Base-by-base conservation (phyloP, 1,140 invertebrate genomes). In the Cepaea nemoralis region DNA sequence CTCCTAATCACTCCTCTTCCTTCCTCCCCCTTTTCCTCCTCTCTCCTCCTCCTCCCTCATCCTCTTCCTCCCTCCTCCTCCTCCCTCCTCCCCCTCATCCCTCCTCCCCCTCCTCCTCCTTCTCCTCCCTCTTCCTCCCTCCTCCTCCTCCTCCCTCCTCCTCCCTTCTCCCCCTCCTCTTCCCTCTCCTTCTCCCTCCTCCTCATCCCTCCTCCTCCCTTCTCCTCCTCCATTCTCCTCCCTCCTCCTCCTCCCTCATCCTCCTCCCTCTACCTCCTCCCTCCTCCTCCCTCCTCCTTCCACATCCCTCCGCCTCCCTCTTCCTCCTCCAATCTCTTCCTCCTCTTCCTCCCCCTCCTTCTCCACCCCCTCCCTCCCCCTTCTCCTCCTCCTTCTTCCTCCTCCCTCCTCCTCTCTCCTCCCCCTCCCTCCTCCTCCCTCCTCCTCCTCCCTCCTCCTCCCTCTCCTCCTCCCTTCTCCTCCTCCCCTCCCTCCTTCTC, bases 91-190 rank as follows among this genome's bases (percentile, higher is more conserved):
- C 70, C 40, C 12, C n/a, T n/a, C n/a, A n/a, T n/a, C n/a, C n/a
- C n/a, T n/a, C n/a, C n/a, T n/a, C n/a, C n/a, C n/a, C n/a, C n/a
- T n/a, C n/a, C n/a, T n/a, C n/a, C n/a, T n/a, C n/a, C n/a, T n/a
- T n/a, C n/a, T n/a, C n/a, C n/a, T 73, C 12, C 40, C 70, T 73
- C 70, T 73, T 8, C 40, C 70, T 73, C 70, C 40, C 12, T 73
- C 70, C 40, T 39, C 40, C 33, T 35, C 70, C n/a, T n/a, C 33
- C 31, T 73, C 31, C 10, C 12, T 31, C 33, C 12, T 40, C 8
- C 14, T 31, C 70, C 70, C 8, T 14, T n/a, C 70, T 12, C 39
- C 39, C 39, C n/a, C n/a, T 39, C 12, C 39, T 39, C 6, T 39
- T 40, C 70, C 39, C 31, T 73, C 31, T 8, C 70, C 12, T 39